Evolutionary conservation across 2,797 vertebrate genomes (phyloP), one percentile per base, ranked within the genome.

Genomic region (Orientallactaga sibirica): DNA sequence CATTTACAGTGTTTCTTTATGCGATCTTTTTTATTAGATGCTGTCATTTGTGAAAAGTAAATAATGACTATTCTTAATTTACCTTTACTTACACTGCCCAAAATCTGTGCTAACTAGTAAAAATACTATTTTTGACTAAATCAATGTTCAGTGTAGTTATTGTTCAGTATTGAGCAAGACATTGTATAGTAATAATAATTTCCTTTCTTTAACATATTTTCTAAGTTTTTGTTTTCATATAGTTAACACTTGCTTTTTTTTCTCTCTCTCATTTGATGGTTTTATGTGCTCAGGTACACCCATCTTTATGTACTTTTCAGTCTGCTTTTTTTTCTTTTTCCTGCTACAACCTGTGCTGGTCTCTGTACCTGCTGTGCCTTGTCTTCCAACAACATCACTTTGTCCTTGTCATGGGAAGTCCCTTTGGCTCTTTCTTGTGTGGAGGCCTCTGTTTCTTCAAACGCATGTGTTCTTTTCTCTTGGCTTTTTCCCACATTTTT

Each of bases 171-270:
- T 55, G 20, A 33, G 75, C n/a, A 78, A 55, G 52, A 19, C 37
- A 33, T 14, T 61, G 3, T n/a, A n/a, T 0, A 3, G 5, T 88
- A 64, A 67, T 67, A 19, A 75, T 24, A 37, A 37, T 37, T 84
- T 84, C 61, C 52, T 52, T 52, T 52, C 37, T 88, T 88, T 37
- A 67, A 11, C 43, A 64, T 86, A 64, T 25, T 62, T 93, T 8
- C 67, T 79, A 67, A 33, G 22, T 74, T 83, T 76, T 88, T 83
- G 12, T 93, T 86, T 87, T 85, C 48, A 7, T 78, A 11, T 55
- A 33, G 33, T 66, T 52, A 7, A 52, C 52, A 52, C 20, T 20
- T 73, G 33, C 62, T 24, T 67, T 27, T 87, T 8, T 55, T n/a
- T n/a, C n/a, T n/a, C n/a, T 62, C 14, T n/a, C 29, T 43, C 41